Conservation (phyloP, 2,113 vertebrate genomes). For the Synodontis membranacea region DNA sequence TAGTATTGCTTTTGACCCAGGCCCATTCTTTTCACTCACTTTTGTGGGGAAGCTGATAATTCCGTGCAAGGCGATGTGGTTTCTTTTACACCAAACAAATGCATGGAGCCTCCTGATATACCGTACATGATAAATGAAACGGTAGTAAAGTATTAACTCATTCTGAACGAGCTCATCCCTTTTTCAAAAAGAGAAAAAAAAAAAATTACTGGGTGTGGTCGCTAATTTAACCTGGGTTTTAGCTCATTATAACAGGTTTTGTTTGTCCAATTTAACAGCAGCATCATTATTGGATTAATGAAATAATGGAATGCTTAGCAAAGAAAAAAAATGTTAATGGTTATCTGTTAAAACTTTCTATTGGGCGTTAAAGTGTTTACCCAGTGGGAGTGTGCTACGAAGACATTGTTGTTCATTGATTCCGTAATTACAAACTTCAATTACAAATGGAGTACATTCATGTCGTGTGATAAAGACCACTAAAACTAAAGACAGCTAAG, state of each 20-base stretch:
- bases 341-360: neutral
- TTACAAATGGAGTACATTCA: neutral
- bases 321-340: neutral
- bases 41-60: constrained; percentile 54
- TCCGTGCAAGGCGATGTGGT: constrained; percentile 58
- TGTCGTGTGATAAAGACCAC: neutral
- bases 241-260: neutral
- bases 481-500: neutral
- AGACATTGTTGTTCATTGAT: neutral
- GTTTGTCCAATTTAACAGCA: constrained; percentile 10
- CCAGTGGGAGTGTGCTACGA: neutral
- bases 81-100: constrained; percentile 64
- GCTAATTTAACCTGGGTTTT: constrained; percentile 23
- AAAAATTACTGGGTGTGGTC: constrained; percentile 51
- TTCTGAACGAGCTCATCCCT: constrained; percentile 5
- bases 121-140: constrained; percentile 49
- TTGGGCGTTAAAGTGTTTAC: neutral
- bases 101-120: constrained; percentile 46
- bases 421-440: neutral
- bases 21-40: constrained; percentile 54
- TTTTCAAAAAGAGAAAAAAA: constrained; percentile 3
- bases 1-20: constrained; percentile 58
- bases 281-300: constrained; percentile 1
- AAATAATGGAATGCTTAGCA: neutral
- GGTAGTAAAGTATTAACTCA: constrained; percentile 37